Evolutionary conservation across 2,888 invertebrate genomes (phyloP).

Genomic region (Nipponacmea schrenckii): DNA sequence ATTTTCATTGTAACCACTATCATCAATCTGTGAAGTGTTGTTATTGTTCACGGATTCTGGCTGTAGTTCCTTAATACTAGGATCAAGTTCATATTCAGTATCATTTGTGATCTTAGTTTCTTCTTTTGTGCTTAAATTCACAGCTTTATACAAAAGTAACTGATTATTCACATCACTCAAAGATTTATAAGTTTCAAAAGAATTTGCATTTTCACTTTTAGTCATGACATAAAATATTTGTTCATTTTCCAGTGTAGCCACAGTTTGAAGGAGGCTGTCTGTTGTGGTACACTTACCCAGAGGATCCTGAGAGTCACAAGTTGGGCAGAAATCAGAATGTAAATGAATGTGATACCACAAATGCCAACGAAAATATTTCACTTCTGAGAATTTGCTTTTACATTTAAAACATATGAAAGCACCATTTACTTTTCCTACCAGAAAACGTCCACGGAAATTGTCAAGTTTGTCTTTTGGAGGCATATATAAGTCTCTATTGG

Average conservation of each 20-base stretch:
- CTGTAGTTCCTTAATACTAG: too few relatives aligned
- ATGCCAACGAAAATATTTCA: neutral
- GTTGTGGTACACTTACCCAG: neutral
- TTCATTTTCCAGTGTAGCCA: neutral
- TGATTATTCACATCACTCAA: too few relatives aligned
- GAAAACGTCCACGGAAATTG: neutral
- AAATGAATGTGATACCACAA: neutral
- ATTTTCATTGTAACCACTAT: too few relatives aligned
- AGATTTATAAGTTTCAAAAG: too few relatives aligned
- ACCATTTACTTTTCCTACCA: conserved; percentile 2
- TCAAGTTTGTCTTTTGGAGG: neutral
- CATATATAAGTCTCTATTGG: neutral
- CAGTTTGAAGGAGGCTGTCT: neutral
- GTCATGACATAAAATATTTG: neutral
- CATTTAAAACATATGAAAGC: conserved; percentile 1
- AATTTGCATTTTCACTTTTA: too few relatives aligned
- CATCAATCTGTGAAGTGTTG: too few relatives aligned
- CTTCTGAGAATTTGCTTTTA: neutral
- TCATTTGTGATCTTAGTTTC: too few relatives aligned
- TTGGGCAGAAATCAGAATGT: neutral
- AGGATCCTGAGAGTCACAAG: neutral
- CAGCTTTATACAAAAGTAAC: too few relatives aligned
- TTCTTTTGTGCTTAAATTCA: too few relatives aligned
- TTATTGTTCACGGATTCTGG: too few relatives aligned
- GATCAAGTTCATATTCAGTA: too few relatives aligned